These are phyloP conservation scores for Nannoperca australis DNA, from an alignment of 2,797 vertebrate species.

Conservation along the genomic window DNA sequence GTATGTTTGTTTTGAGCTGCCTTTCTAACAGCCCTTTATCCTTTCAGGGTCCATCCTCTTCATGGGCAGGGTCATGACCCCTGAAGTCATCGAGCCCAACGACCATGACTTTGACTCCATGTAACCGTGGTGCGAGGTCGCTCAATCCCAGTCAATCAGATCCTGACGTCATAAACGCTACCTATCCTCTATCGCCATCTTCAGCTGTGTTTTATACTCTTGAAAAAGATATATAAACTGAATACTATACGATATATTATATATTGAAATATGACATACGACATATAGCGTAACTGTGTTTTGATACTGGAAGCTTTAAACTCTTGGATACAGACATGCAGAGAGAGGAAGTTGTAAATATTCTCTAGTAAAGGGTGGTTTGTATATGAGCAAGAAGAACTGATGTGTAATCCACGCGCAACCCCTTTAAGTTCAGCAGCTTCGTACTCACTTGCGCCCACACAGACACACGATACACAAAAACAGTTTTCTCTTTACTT, in stretches of 20 bases:
- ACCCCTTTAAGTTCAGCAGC: slow-evolving; percentile 77
- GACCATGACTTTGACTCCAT: slow-evolving; percentile 93
- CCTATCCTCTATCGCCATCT: slow-evolving; percentile 72
- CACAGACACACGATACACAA: slow-evolving; percentile 45
- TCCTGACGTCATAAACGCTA: slow-evolving; percentile 74
- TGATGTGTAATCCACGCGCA: slow-evolving; percentile 66
- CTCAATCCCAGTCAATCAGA: slow-evolving; percentile 56
- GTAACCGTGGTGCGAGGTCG: slow-evolving; percentile 74
- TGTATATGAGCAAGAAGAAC: slow-evolving; percentile 64
- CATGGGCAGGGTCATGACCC: slow-evolving; percentile 98
- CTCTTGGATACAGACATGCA: slow-evolving; percentile 61
- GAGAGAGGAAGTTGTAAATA: slow-evolving; percentile 79
- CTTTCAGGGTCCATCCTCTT: slow-evolving; percentile 91
- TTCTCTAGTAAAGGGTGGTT: slow-evolving; percentile 61
- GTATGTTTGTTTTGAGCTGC: background rate
- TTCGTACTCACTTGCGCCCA: slow-evolving; percentile 45
- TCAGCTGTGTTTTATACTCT: slow-evolving; percentile 83
- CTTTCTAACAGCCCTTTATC: background rate
- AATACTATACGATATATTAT: slow-evolving; percentile 77
- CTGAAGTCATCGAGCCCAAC: slow-evolving; percentile 91
- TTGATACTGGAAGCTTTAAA: slow-evolving; percentile 87
- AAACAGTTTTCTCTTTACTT: slow-evolving; percentile 35
- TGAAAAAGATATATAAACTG: slow-evolving; percentile 63
- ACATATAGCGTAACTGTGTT: slow-evolving; percentile 78
- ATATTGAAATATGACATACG: slow-evolving; percentile 75